These are phyloP conservation scores for Halisarca cf. caerulea DNA, from an alignment of 37 sponge, comb jelly and placozoan genomes.

Conservation along the genomic window DNA sequence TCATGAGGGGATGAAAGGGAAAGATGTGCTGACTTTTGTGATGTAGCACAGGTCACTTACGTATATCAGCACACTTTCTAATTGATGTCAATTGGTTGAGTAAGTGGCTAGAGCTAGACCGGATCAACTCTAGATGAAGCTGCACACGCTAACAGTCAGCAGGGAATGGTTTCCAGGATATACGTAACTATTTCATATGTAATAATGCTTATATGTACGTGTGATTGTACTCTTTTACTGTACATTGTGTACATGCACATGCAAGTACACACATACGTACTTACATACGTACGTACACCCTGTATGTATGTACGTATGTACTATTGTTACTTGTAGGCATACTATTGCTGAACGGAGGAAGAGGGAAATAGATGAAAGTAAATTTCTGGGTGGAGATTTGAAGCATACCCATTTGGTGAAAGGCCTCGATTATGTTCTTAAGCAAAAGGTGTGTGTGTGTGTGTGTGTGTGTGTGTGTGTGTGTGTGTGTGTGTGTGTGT, in stretches of 20 bases:
- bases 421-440: slow-evolving; percentile 94
- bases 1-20: too few relatives aligned
- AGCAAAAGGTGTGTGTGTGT: slow-evolving; percentile 85
- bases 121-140: too few relatives aligned
- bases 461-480: too few relatives aligned
- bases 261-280: not conserved
- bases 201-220: not conserved
- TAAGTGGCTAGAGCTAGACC: too few relatives aligned
- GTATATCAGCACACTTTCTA: too few relatives aligned
- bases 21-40: too few relatives aligned
- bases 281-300: not conserved
- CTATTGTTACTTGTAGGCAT: slow-evolving; percentile 20
- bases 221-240: not conserved
- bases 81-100: too few relatives aligned
- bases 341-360: slow-evolving; percentile 67
- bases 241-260: not conserved
- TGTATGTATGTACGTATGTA: slow-evolving; percentile 4
- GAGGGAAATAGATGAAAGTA: slow-evolving; percentile 91
- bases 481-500: too few relatives aligned
- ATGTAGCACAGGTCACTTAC: too few relatives aligned
- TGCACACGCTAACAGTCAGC: too few relatives aligned
- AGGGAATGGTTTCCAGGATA: too few relatives aligned
- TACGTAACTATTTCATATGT: not conserved
- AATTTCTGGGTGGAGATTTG: slow-evolving; percentile 98
- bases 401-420: slow-evolving; percentile 99